Conservation (phyloP, 2,113 vertebrate species). For the Pteropus alecto region DNA sequence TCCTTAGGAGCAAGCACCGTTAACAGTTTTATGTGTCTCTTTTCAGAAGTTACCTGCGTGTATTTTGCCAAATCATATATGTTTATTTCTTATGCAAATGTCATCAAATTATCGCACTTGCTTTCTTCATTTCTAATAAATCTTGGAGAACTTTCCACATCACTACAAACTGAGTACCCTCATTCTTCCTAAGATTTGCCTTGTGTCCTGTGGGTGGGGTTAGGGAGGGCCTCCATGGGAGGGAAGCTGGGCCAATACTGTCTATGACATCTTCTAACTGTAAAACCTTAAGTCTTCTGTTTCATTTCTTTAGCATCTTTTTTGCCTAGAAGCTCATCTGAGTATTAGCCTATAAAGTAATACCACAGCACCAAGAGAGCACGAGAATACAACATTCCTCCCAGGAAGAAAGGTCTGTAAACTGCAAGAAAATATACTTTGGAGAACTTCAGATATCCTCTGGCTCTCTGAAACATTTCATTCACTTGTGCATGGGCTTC, state of each 20-base stretch:
- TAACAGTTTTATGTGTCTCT: neutral
- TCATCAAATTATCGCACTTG: neutral
- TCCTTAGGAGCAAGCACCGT: neutral
- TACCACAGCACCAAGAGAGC: neutral
- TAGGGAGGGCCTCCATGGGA: neutral
- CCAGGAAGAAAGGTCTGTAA: neutral
- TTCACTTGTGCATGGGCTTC: neutral
- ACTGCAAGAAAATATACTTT: neutral
- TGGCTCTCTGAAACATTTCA: neutral
- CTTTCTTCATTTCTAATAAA: neutral
- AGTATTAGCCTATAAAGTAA: neutral
- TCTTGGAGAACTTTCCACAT: neutral
- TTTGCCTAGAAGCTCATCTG: neutral
- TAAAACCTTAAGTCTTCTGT: neutral
- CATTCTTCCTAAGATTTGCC: neutral
- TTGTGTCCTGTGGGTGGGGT: rapidly evolving
- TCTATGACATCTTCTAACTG: neutral
- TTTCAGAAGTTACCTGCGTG: neutral
- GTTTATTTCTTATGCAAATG: neutral
- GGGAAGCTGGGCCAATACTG: neutral
- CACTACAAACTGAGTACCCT: neutral
- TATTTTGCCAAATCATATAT: neutral
- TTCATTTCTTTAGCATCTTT: neutral
- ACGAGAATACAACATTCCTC: neutral
- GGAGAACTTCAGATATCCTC: neutral